phyloP scores from a whole-genome alignment of 2,113 vertebrate genomes.

The Fregetta grallaria region DNA sequence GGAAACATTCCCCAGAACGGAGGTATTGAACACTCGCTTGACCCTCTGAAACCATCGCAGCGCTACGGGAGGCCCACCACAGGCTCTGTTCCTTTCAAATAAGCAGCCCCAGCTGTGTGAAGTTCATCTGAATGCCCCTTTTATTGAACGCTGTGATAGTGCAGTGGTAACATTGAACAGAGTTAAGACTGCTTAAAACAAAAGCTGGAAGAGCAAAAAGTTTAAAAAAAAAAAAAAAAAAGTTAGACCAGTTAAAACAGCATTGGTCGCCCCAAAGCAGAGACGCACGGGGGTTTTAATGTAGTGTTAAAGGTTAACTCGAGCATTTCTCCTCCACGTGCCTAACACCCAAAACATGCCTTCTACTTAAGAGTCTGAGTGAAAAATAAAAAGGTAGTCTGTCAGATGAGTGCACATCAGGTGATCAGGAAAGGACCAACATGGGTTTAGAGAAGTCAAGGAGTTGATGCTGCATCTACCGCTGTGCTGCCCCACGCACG shows the following conservation, averaged over 20 bases:
- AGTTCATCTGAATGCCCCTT: conserved; percentile 60
- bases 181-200: conserved; percentile 64
- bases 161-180: conserved; percentile 65
- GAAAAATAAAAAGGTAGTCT: conserved; percentile 11
- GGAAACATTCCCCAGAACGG: accelerated
- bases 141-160: conserved; percentile 64
- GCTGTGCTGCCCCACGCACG: background rate
- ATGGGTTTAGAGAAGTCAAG: background rate
- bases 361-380: conserved; percentile 52
- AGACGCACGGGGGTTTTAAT: background rate
- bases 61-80: background rate
- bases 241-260: conserved; percentile 37
- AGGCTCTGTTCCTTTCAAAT: background rate
- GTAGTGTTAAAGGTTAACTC: conserved; percentile 54
- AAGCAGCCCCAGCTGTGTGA: conserved; percentile 43
- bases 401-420: background rate
- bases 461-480: background rate
- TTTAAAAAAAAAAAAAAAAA: background rate
- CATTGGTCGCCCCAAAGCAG: background rate
- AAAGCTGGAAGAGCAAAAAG: conserved; percentile 64
- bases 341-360: background rate
- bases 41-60: background rate
- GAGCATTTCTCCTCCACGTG: background rate
- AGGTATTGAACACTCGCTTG: accelerated
- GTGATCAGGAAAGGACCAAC: background rate